Conservation (phyloP, 2,797 vertebrate genomes). For the Pitangus sulphuratus region DNA sequence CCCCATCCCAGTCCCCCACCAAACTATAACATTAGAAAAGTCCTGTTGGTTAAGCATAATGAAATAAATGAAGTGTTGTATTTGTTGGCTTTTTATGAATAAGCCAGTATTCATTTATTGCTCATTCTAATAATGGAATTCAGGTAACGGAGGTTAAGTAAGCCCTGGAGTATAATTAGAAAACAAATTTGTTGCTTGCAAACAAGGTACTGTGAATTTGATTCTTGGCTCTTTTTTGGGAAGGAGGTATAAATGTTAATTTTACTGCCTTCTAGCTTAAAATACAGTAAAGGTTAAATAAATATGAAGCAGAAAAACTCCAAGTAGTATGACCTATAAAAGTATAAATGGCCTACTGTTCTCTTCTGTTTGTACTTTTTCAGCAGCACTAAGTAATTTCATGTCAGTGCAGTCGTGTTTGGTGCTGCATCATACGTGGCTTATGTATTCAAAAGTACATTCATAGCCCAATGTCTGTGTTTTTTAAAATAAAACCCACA, state of each 20-base stretch:
- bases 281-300: slow-evolving; percentile 78
- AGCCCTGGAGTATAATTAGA: slow-evolving; percentile 73
- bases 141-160: slow-evolving; percentile 73
- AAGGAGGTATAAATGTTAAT: slow-evolving; percentile 72
- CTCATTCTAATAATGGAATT: slow-evolving; percentile 71
- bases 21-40: neutral
- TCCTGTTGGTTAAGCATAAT: slow-evolving; percentile 59
- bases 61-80: slow-evolving; percentile 71
- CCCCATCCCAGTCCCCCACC: neutral
- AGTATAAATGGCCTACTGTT: slow-evolving; percentile 74
- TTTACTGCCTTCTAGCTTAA: slow-evolving; percentile 73
- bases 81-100: slow-evolving; percentile 74
- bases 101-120: slow-evolving; percentile 72
- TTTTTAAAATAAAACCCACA: neutral
- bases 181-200: slow-evolving; percentile 75
- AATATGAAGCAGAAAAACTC: slow-evolving; percentile 70
- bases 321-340: slow-evolving; percentile 61
- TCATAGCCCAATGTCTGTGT: neutral
- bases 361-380: slow-evolving; percentile 61
- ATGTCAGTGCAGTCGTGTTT: neutral
- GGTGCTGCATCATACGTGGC: neutral
- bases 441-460: neutral
- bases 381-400: slow-evolving; percentile 45
- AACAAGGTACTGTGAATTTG: slow-evolving; percentile 61
- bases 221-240: slow-evolving; percentile 60